Conservation (phyloP, 2,888 invertebrate species). For the Thera obeliscata region DNA sequence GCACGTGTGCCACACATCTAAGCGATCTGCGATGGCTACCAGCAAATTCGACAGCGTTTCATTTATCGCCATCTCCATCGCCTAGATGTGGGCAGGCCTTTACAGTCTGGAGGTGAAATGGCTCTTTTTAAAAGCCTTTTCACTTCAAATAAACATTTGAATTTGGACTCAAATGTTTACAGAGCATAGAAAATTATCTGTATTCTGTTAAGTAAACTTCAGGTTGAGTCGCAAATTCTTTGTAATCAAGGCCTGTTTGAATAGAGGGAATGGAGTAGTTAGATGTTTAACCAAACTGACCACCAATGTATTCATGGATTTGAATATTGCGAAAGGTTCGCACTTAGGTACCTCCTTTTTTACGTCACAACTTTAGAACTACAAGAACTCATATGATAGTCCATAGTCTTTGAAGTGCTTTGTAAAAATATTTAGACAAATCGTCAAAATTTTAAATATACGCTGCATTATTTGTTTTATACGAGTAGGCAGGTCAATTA, state of each 20-base stretch:
- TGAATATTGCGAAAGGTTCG: constrained; percentile 58
- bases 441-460: constrained; percentile 24
- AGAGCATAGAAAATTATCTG: no score
- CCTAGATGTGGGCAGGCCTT: no score
- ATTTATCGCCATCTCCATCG: no score
- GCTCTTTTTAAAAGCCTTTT: no score
- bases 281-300: constrained; percentile 64
- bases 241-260: constrained; percentile 59
- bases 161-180: no score
- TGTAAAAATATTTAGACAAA: constrained; percentile 29
- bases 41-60: no score
- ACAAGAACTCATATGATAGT: constrained; percentile 29
- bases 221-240: constrained; percentile 54
- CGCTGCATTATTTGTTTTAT: no score
- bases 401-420: constrained; percentile 30
- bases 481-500: not conserved
- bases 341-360: constrained; percentile 45
- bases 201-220: constrained; percentile 25
- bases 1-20: no score
- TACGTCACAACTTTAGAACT: constrained; percentile 45
- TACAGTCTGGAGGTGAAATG: no score
- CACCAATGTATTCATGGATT: constrained; percentile 48
- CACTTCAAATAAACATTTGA: not conserved
- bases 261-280: constrained; percentile 53
- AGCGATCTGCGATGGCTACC: no score